Conservation (phyloP, 2,113 vertebrate species). For the Heterotis niloticus region DNA sequence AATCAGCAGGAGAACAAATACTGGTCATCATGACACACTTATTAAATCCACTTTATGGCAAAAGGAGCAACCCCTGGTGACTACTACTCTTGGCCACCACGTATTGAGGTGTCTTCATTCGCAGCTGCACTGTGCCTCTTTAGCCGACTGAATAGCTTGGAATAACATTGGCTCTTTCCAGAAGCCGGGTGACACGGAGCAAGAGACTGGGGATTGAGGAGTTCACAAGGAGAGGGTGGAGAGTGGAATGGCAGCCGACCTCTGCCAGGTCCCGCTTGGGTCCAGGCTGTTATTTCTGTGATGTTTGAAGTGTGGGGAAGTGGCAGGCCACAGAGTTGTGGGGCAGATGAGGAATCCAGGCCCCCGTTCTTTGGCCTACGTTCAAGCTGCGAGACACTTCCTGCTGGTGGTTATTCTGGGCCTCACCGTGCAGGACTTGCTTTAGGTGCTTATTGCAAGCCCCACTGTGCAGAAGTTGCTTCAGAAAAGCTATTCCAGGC, state of each 20-base stretch:
- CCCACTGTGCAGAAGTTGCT: not conserved
- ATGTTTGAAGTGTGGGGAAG: conserved; percentile 29
- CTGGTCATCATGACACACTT: too few relatives aligned
- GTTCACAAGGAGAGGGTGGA: not conserved
- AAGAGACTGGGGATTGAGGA: not conserved
- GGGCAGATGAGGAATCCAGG: conserved; percentile 29
- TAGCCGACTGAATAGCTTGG: not conserved
- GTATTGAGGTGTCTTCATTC: too few relatives aligned
- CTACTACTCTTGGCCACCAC: too few relatives aligned
- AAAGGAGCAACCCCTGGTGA: too few relatives aligned
- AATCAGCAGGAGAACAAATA: too few relatives aligned
- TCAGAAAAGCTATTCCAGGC: not conserved
- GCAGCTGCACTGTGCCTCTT: not conserved
- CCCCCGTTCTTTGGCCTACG: conserved; percentile 27
- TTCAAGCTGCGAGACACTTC: conserved; percentile 26
- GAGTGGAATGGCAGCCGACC: not conserved
- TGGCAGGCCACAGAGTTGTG: conserved; percentile 24
- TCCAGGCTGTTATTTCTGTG: conserved; percentile 23
- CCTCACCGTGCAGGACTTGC: not conserved
- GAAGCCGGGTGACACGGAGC: conserved; percentile 6
- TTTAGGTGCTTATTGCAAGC: not conserved
- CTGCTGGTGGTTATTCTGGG: not conserved
- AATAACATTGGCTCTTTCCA: not conserved
- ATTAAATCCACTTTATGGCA: too few relatives aligned
- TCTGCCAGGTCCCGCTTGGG: conserved; percentile 27